phyloP scores from a whole-genome alignment of 2,888 invertebrate species.

The Frankliniella fusca region DNA sequence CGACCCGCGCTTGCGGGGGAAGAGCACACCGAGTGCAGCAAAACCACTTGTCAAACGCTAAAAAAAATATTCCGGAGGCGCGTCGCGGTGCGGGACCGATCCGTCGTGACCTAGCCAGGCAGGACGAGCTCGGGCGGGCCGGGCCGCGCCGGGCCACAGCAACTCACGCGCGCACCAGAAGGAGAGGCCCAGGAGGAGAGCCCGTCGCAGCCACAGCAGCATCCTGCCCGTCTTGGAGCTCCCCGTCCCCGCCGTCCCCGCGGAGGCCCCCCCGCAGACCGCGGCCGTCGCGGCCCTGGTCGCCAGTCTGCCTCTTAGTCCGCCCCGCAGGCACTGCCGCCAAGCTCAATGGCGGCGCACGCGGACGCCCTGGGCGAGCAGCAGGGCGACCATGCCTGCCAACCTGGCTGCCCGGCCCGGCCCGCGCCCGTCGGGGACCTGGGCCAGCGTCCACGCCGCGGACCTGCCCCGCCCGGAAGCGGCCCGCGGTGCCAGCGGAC shows the following conservation, averaged over 20 bases:
- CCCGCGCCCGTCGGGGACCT: no score
- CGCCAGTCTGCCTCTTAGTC: not conserved
- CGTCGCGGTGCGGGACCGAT: no score
- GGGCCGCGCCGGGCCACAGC: no score
- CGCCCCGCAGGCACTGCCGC: not conserved
- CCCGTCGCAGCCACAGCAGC: conserved; percentile 1
- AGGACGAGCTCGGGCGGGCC: not conserved
- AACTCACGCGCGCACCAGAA: not conserved
- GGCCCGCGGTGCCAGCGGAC: no score
- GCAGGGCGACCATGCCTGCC: not conserved
- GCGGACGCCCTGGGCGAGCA: not conserved
- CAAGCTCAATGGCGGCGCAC: not conserved
- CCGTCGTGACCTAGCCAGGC: not conserved
- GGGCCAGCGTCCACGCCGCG: no score
- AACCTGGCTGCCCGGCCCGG: not conserved
- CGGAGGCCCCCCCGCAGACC: not conserved
- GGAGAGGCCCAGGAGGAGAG: not conserved
- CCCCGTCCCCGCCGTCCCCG: not conserved
- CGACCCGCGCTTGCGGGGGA: no score
- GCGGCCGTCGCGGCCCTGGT: no score
- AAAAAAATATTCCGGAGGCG: not conserved
- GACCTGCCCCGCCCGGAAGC: no score
- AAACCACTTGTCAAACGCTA: not conserved
- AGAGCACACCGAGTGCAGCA: not conserved
- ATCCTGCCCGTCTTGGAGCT: not conserved